Base-by-base conservation (phyloP, 2,888 invertebrate genomes). In the Tenthredo scrophulariae region DNA sequence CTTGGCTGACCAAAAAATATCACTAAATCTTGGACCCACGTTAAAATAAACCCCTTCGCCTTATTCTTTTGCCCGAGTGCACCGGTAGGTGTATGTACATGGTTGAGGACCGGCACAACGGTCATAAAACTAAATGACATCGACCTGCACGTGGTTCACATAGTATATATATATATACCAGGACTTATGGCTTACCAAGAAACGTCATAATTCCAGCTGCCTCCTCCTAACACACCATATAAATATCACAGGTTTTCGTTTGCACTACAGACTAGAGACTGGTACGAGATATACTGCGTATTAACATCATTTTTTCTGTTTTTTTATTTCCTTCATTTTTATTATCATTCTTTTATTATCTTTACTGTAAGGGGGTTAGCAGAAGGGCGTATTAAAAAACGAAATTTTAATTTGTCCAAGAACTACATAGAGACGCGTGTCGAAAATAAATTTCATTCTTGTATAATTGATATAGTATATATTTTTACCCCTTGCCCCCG, bases 181-280 rank as follows among this genome's bases (percentile, higher is more conserved):
- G 77, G 26, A 77, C 54, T 77, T 77, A 50, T 54, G 29, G 54
- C 77, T 50, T 50, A 83, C 83, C 67, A 43, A 83, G 83, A 83
- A 83, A 83, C 46, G 46, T 83, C 65, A 70, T 83, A 83, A 83
- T 83, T 46, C 46, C 46, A 40, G 18, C 77, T 74, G 40, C 72
- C 72, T n/a, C 72, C 10, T 74, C 40, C 67, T 67, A 33, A 67
- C 67, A 67, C 67, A 33, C 67, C 67, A 18, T 67, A 67, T 67
- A 67, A 67, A 67, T 67, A 67, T 67, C 67, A 67, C 40, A 26
- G 72, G 22, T 74, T 43, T 74, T 74, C 40, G 72, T 74, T 74
- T 74, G 43, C 72, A 43, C 40, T 40, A 40, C 72, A 26, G 72
- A 43, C 72, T 74, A 22, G 26, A 43, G 67, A 67, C 67, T 18